These are phyloP conservation scores for Leptobrachium ailaonicum DNA, from an alignment of 2,113 vertebrate genomes.

Conservation along the genomic window DNA sequence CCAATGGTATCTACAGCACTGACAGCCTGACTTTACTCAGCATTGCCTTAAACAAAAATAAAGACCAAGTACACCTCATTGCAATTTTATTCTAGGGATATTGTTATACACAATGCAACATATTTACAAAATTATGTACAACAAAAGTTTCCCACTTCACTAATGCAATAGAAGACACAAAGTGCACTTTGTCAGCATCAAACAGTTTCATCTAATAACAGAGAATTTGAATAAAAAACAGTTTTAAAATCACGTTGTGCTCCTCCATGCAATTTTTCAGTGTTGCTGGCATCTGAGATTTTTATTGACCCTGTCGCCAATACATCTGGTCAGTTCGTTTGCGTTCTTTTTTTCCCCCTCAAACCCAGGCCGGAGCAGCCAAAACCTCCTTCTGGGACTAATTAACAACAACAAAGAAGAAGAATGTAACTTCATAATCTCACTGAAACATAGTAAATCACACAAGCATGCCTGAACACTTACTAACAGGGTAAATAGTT, in stretches of 20 bases:
- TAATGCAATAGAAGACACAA: constrained; percentile 44
- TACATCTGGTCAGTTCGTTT: constrained; percentile 25
- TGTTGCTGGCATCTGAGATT: too few species aligned
- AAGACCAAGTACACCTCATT: not conserved
- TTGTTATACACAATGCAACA: constrained; percentile 50
- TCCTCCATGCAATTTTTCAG: too few species aligned
- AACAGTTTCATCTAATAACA: not conserved
- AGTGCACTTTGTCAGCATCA: not conserved
- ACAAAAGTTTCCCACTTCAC: constrained; percentile 31
- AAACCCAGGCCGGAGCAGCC: constrained; percentile 80
- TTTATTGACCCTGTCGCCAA: not conserved
- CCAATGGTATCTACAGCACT: too few species aligned
- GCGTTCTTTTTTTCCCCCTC: constrained; percentile 44
- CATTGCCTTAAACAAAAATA: not conserved
- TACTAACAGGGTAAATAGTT: not conserved
- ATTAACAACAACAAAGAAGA: constrained; percentile 43
- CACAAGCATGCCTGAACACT: not conserved
- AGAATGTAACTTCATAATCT: constrained; percentile 34
- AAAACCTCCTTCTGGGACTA: constrained; percentile 79
- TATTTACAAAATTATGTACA: constrained; percentile 74
- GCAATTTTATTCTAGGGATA: not conserved
- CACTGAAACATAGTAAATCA: not conserved
- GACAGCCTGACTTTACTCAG: not conserved
- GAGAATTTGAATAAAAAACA: not conserved
- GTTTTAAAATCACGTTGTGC: not conserved